phyloP scores from a whole-genome alignment of 2,113 vertebrate genomes.

The Oceanites oceanicus region DNA sequence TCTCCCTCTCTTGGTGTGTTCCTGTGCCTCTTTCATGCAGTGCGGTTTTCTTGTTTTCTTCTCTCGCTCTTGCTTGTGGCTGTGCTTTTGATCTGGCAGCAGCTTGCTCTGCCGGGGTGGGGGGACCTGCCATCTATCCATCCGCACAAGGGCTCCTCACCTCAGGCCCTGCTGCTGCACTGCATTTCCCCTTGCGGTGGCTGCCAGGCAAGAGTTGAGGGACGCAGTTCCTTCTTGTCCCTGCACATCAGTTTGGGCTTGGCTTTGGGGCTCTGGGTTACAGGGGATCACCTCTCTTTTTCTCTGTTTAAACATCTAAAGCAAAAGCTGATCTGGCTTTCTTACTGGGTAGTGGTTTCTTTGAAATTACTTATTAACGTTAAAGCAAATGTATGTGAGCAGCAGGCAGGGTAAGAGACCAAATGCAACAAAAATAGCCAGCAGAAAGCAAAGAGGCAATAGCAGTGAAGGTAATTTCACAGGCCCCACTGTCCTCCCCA shows the following conservation, averaged over 20 bases:
- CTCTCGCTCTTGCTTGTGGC: slow-evolving; percentile 44
- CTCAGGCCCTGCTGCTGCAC: not conserved
- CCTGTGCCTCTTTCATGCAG: not conserved
- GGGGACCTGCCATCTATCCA: not conserved
- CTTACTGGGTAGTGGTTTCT: not conserved
- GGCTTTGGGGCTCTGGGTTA: not conserved
- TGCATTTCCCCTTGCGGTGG: not conserved
- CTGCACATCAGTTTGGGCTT: not conserved
- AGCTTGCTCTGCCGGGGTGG: fast-evolving
- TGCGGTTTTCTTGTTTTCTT: slow-evolving; percentile 48
- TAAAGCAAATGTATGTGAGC: not conserved
- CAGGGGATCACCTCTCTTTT: not conserved
- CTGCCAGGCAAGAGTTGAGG: not conserved
- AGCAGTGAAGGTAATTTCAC: not conserved
- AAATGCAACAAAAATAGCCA: not conserved
- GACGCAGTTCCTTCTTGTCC: not conserved
- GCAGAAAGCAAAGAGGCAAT: not conserved
- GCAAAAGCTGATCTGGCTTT: not conserved
- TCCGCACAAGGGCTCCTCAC: not conserved
- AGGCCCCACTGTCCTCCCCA: fast-evolving
- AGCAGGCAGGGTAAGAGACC: not conserved
- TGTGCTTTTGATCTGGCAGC: slow-evolving; percentile 48
- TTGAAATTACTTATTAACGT: not conserved
- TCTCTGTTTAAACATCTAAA: not conserved
- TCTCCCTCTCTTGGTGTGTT: not conserved